A percentile compares a stretch with the other conserved stretches of the same genome.
Evolutionary conservation across 1,140 invertebrate species (phyloP).

Genomic region (Hyphantria cunea): DNA sequence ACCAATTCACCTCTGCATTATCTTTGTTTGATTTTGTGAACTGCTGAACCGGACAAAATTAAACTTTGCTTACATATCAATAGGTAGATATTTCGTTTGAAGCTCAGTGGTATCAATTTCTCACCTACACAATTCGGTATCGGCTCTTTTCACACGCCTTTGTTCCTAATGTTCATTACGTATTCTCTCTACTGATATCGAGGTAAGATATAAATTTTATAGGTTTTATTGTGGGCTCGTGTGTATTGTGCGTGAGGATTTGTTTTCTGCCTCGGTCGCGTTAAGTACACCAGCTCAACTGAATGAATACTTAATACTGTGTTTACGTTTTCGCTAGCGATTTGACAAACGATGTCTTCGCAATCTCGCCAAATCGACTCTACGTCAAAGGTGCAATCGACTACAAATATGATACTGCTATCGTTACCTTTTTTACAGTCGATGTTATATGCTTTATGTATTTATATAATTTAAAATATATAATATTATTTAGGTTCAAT

Average conservation of each 20-base stretch:
- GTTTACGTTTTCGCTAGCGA: conserved; percentile 33
- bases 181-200: conserved; percentile 71
- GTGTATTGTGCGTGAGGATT: conserved; percentile 52
- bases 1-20: conserved; percentile 29
- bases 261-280: conserved; percentile 39
- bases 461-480: too few relatives aligned
- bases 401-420: too few relatives aligned
- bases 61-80: conserved; percentile 32
- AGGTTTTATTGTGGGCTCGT: conserved; percentile 60
- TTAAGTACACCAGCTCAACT: conserved; percentile 31
- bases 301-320: conserved; percentile 37
- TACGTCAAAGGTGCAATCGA: too few relatives aligned
- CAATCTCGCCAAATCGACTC: too few relatives aligned
- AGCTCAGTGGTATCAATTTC: conserved; percentile 49
- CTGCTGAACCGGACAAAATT: conserved; percentile 27
- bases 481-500: too few relatives aligned
- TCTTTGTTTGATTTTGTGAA: conserved; percentile 39
- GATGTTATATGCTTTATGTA: too few relatives aligned
- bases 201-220: conserved; percentile 70
- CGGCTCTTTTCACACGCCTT: conserved; percentile 67
- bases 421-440: too few relatives aligned
- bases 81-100: conserved; percentile 40
- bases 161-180: conserved; percentile 75
- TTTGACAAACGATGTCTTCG: too few relatives aligned
- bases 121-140: conserved; percentile 64